Base-by-base conservation (phyloP, 2,113 vertebrate species). In the Calypte anna region DNA sequence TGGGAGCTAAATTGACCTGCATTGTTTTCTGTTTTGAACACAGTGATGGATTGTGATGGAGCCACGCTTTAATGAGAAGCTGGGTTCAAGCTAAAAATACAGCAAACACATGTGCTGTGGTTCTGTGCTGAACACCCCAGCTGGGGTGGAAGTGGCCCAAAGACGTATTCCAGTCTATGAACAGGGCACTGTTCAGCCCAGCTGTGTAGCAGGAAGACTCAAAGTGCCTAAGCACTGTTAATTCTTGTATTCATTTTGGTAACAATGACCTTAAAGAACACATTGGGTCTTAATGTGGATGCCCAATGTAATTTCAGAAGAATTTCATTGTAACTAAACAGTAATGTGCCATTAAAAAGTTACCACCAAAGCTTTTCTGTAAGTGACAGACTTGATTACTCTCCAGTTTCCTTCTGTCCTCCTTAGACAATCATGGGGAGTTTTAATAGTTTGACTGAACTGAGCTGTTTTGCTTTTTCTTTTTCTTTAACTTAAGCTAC, bases 121-220 rank as follows among this genome's bases (percentile, higher is more conserved):
- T 95, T 87, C 67, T 54, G 87, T 10, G 18, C 91, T 1, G 88
- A 82, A 75, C 91, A 58, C 86, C 93, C 69, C 98, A 98, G 98
- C 98, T 98, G 98, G 86, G 95, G 93, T 88, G 93, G 94, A 96
- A 96, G 78, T 83, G 82, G 76, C 95, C 55, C 81, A 95, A 62
- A 86, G 73, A 73, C 82, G 85, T 96, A 88, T 97, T 96, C 93
- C 94, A 94, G 93, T 62, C 96, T 44, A 97, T 98, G 96, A 98
- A 98, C 95, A 95, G 95, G 88, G 97, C 51, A 96, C 97, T 98
- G 97, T 98, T 98, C 90, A 97, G 75, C 68, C 97, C 98, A 98
- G 97, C 98, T 98, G 98, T 79, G 2, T 77, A 92, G 94, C 97
- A 98, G 97, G 97, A 97, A 98, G 96, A 36, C 95, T 93, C 83